Percentiles rank a stretch among this genome's conserved stretches.
These are phyloP conservation scores for Pterostichus niger DNA, from an alignment of 2,888 invertebrate species.

Conservation along the genomic window DNA sequence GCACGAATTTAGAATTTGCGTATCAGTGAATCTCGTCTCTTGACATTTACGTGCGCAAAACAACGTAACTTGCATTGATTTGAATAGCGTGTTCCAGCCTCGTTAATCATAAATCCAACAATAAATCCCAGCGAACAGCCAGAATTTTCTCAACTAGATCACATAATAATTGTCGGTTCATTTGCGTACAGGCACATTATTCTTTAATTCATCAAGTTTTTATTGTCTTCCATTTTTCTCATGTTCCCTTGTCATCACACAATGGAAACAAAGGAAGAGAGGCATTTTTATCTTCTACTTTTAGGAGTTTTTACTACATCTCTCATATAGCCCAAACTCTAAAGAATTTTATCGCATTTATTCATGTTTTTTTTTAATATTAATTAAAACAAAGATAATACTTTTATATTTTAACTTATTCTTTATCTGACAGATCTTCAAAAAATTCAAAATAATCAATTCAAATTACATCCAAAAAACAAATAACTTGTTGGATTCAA, in stretches of 20 bases:
- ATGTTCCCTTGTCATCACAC: slow-evolving; percentile 31
- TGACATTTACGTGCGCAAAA: slow-evolving; percentile 54
- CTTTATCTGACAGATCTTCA: no score
- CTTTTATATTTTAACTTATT: no score
- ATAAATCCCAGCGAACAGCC: slow-evolving; percentile 34
- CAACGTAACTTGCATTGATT: slow-evolving; percentile 36
- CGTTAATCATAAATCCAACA: slow-evolving; percentile 49
- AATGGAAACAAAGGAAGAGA: slow-evolving; percentile 29
- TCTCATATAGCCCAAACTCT: no score
- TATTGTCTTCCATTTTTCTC: slow-evolving; percentile 36
- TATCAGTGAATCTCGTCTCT: neutral
- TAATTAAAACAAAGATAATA: no score
- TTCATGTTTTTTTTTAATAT: no score
- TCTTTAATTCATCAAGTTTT: slow-evolving; percentile 46
- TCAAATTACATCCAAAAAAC: no score
- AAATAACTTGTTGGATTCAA: no score
- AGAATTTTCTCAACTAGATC: slow-evolving; percentile 50
- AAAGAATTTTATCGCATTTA: no score
- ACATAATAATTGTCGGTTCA: slow-evolving; percentile 45
- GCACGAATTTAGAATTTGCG: no score
- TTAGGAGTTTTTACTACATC: neutral
- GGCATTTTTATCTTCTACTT: slow-evolving; percentile 16
- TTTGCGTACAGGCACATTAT: slow-evolving; percentile 21
- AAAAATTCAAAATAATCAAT: no score
- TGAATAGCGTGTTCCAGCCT: neutral